These are phyloP conservation scores for Neomorphus geoffroyi DNA, from an alignment of 2,797 vertebrate genomes.

Conservation along the genomic window DNA sequence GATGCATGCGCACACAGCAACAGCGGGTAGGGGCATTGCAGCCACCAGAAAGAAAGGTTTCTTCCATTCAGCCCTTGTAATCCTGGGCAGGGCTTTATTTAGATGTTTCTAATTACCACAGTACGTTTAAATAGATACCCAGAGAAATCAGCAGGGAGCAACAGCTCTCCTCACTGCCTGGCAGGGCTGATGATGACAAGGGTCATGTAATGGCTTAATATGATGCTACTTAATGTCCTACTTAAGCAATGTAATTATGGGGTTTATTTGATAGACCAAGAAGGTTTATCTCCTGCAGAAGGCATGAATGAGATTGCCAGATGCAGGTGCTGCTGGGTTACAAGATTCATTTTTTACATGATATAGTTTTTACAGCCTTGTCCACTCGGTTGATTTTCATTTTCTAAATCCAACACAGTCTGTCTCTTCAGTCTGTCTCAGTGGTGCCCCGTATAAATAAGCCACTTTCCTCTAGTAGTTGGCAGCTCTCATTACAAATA, in stretches of 20 bases:
- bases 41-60: background rate
- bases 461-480: slow-evolving; percentile 55
- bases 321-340: slow-evolving; percentile 44
- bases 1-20: background rate
- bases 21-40: slow-evolving; percentile 3
- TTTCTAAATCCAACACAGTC: slow-evolving; percentile 34
- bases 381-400: slow-evolving; percentile 53
- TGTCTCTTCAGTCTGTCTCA: slow-evolving; percentile 55
- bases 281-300: slow-evolving; percentile 56
- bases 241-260: slow-evolving; percentile 63
- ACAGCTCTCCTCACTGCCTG: slow-evolving; percentile 33
- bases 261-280: slow-evolving; percentile 56
- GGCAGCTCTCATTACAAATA: slow-evolving; percentile 60
- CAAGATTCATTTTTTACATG: slow-evolving; percentile 30
- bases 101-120: slow-evolving; percentile 59
- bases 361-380: slow-evolving; percentile 40
- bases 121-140: slow-evolving; percentile 53
- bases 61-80: slow-evolving; percentile 24
- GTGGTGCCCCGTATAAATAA: slow-evolving; percentile 63
- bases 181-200: slow-evolving; percentile 47
- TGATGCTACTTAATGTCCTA: slow-evolving; percentile 66
- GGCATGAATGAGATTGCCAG: slow-evolving; percentile 36
- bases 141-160: slow-evolving; percentile 53
- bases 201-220: slow-evolving; percentile 64
- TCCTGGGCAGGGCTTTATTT: slow-evolving; percentile 39